Conservation (phyloP, 1,140 invertebrate species). For the Bombus soroeensis region DNA sequence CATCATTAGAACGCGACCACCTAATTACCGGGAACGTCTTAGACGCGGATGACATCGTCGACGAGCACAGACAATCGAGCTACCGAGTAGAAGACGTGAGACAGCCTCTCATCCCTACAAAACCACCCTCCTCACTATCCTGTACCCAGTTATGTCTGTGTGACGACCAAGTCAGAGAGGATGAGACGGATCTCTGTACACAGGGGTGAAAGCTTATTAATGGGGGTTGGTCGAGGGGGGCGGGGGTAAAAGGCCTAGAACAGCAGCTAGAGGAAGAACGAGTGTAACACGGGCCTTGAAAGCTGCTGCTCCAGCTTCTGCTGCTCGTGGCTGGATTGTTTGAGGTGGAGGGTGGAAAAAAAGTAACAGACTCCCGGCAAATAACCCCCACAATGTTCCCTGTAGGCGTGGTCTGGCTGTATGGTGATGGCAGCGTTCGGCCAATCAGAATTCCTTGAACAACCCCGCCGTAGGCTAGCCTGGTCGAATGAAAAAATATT, state of each 20-base stretch:
- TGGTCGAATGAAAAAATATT: constrained; percentile 81
- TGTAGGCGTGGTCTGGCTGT: constrained; percentile 72
- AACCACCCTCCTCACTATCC: background rate
- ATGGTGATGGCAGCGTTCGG: constrained; percentile 73
- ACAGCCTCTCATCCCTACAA: constrained; percentile 15
- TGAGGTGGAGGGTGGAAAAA: constrained; percentile 67
- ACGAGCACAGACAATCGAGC: constrained; percentile 45
- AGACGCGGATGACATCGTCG: constrained; percentile 71
- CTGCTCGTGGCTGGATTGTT: constrained; percentile 47
- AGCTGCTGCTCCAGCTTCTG: constrained; percentile 1
- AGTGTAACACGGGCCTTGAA: constrained; percentile 41
- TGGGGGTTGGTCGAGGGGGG: constrained; percentile 34
- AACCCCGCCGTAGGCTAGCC: constrained; percentile 40
- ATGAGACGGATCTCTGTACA: constrained; percentile 39
- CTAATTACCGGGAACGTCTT: constrained; percentile 72
- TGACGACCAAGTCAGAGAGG: constrained; percentile 14
- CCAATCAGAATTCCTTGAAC: constrained; percentile 42
- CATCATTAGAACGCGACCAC: constrained; percentile 71
- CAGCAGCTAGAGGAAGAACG: constrained; percentile 49
- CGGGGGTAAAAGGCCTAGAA: constrained; percentile 30
- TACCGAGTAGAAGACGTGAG: constrained; percentile 32
- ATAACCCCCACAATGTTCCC: constrained; percentile 73
- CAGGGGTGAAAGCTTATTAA: constrained; percentile 71
- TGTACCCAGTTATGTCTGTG: background rate
- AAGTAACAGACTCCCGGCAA: constrained; percentile 79